These are phyloP conservation scores for Hoplostethus mediterraneus DNA, from an alignment of 2,797 vertebrate genomes.

Conservation along the genomic window DNA sequence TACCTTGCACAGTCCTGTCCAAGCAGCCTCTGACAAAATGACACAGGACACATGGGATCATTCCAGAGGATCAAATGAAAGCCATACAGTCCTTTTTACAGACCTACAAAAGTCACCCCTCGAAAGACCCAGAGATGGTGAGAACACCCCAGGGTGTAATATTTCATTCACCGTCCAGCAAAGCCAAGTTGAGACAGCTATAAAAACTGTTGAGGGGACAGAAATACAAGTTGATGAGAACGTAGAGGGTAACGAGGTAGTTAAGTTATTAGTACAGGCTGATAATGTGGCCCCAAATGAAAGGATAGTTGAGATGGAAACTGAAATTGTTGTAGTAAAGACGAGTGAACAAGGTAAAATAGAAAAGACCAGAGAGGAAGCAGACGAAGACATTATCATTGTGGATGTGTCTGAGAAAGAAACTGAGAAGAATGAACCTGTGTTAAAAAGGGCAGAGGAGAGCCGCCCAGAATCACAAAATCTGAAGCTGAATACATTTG, in stretches of 20 bases:
- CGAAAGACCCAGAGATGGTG: slow-evolving; percentile 48
- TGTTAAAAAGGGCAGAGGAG: slow-evolving; percentile 19
- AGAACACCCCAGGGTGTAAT: slow-evolving; percentile 53
- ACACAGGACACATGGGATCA: slow-evolving; percentile 57
- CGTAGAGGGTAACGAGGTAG: slow-evolving; percentile 30
- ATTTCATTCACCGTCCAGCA: slow-evolving; percentile 55
- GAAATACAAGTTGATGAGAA: slow-evolving; percentile 66
- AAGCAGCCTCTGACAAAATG: slow-evolving; percentile 48
- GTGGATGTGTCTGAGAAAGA: slow-evolving; percentile 11
- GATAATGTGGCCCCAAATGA: slow-evolving; percentile 34
- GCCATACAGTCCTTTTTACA: slow-evolving; percentile 55
- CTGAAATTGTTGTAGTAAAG: slow-evolving; percentile 23
- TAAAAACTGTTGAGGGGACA: slow-evolving; percentile 66
- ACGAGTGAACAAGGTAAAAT: slow-evolving; percentile 15
- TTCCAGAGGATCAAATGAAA: slow-evolving; percentile 75
- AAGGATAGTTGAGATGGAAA: slow-evolving; percentile 53
- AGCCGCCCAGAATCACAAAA: slow-evolving; percentile 24
- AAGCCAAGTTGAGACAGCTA: slow-evolving; percentile 62
- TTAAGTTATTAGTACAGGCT: slow-evolving; percentile 20
- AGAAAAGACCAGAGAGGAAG: slow-evolving; percentile 27
- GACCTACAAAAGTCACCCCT: slow-evolving; percentile 58
- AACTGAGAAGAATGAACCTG: slow-evolving; percentile 22
- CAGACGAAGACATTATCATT: slow-evolving; percentile 1
- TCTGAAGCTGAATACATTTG: background rate
- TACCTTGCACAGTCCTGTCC: slow-evolving; percentile 40